These are phyloP conservation scores for Danionella cerebrum DNA, from an alignment of 2,113 vertebrate species.

Conservation along the genomic window DNA sequence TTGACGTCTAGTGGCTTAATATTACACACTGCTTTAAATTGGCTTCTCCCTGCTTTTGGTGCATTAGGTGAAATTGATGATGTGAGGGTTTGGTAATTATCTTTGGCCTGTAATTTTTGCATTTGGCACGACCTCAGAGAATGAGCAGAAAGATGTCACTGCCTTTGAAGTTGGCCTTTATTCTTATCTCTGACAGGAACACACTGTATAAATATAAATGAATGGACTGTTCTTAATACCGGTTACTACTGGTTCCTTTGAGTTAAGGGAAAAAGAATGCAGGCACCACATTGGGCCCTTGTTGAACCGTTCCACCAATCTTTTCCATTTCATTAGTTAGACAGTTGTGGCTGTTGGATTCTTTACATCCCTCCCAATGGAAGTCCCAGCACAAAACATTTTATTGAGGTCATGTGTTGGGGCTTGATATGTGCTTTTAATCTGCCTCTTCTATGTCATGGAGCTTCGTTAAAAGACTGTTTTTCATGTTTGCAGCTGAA, in stretches of 20 bases:
- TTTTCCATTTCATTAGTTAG: not conserved
- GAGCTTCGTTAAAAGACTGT: conserved; percentile 2
- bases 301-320: not conserved
- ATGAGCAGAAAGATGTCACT: not conserved
- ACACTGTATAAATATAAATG: not conserved
- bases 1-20: too few relatives aligned
- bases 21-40: too few relatives aligned
- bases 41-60: too few relatives aligned
- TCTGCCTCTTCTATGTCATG: not conserved
- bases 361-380: not conserved
- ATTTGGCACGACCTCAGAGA: not conserved
- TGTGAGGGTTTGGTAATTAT: conserved; percentile 18
- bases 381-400: not conserved
- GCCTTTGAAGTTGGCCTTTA: conserved; percentile 27
- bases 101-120: conserved; percentile 27
- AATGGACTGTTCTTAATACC: not conserved
- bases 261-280: not conserved
- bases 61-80: not conserved
- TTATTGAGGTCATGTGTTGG: not conserved
- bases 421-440: not conserved
- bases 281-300: not conserved
- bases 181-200: not conserved
- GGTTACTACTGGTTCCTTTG: conserved; percentile 16
- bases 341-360: conserved; percentile 16
- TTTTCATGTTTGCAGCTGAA: conserved; percentile 69